Conservation (phyloP, 1,140 invertebrate genomes). For the Magallana gigas region DNA sequence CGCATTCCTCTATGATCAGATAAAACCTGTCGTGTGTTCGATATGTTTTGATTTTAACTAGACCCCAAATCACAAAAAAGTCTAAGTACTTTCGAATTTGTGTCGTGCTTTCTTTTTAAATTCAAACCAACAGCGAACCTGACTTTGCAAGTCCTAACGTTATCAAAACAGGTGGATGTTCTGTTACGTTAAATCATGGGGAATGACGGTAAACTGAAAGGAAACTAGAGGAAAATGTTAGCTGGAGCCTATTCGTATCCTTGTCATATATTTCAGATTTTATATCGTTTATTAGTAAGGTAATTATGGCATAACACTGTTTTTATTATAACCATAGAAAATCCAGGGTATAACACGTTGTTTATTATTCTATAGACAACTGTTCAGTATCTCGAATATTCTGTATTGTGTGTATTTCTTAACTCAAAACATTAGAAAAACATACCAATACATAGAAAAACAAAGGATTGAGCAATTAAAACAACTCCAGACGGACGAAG, state of each 20-base stretch:
- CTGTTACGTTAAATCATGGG: not conserved
- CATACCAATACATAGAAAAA: constrained; percentile 62
- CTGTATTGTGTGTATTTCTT: constrained; percentile 40
- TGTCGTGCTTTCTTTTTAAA: too few relatives aligned
- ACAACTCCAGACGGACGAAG: constrained; percentile 47
- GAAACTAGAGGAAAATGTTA: constrained; percentile 59
- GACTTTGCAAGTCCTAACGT: too few relatives aligned
- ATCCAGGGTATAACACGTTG: too few relatives aligned
- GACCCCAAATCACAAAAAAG: too few relatives aligned
- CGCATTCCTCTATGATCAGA: constrained; percentile 23
- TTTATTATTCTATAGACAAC: not conserved
- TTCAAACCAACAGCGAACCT: too few relatives aligned
- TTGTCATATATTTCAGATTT: constrained; percentile 48
- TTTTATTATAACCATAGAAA: too few relatives aligned
- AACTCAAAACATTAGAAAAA: constrained; percentile 61
- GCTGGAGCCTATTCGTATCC: constrained; percentile 74
- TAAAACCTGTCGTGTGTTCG: constrained; percentile 31
- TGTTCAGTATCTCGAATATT: not conserved
- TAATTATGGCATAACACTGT: too few relatives aligned
- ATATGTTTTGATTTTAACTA: too few relatives aligned
- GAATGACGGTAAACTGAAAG: not conserved
- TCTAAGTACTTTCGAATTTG: too few relatives aligned
- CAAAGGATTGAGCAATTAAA: constrained; percentile 65
- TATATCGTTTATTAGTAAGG: too few relatives aligned
- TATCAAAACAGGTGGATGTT: not conserved